These are phyloP conservation scores for Leptinotarsa defecta DNA, from an alignment of 1,140 invertebrate species.

Conservation along the genomic window DNA sequence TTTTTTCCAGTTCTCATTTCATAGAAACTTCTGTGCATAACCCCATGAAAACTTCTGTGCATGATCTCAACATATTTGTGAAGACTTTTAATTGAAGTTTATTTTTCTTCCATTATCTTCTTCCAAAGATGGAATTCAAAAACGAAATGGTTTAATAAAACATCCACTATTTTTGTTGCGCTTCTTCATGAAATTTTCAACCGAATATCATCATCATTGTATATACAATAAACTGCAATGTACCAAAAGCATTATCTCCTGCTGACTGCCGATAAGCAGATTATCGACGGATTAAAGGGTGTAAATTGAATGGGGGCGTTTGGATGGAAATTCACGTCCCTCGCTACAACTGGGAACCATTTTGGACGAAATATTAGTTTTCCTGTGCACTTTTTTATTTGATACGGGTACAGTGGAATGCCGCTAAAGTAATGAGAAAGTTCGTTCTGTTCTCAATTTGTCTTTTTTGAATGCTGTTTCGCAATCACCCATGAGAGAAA, in stretches of 20 bases:
- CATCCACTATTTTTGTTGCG: neutral
- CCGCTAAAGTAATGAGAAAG: neutral
- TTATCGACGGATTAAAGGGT: neutral
- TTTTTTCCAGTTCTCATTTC: no score
- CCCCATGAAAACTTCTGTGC: no score
- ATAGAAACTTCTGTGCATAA: no score
- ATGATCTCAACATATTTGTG: no score
- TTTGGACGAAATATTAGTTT: neutral
- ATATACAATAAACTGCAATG: neutral
- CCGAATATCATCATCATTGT: neutral
- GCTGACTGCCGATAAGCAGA: conserved; percentile 6
- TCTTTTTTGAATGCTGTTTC: neutral
- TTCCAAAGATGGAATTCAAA: no score
- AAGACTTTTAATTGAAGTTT: no score
- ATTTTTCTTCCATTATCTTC: no score
- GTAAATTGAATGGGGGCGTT: neutral
- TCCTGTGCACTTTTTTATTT: neutral
- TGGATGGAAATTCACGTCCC: neutral
- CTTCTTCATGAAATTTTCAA: neutral
- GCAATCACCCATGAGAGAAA: no score
- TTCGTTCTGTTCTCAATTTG: neutral
- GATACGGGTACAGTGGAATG: neutral
- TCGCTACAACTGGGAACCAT: neutral
- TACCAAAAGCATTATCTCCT: neutral
- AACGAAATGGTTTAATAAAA: no score